phyloP scores from a whole-genome alignment of 2,797 vertebrate genomes.

The Agapornis canus region DNA sequence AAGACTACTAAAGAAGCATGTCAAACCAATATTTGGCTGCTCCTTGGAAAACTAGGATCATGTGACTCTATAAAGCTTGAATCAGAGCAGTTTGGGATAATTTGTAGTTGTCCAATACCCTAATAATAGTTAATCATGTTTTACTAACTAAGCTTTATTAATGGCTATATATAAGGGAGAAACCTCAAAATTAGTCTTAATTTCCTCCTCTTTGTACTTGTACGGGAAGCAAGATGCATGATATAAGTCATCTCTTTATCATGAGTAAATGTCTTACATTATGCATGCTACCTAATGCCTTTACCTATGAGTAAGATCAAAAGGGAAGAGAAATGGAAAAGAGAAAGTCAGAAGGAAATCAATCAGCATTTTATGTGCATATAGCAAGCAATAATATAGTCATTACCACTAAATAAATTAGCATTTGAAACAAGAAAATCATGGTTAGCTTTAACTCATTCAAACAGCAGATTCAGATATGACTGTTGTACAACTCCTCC shows the following conservation, averaged over 20 bases:
- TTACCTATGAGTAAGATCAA: background rate
- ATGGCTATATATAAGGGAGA: background rate
- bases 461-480: background rate
- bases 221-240: background rate
- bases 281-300: background rate
- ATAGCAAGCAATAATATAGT: background rate
- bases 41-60: background rate
- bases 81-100: background rate
- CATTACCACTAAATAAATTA: background rate
- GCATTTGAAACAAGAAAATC: background rate
- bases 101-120: background rate
- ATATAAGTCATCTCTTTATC: background rate
- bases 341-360: background rate
- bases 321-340: background rate
- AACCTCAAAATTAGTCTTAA: background rate
- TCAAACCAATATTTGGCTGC: background rate
- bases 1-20: background rate
- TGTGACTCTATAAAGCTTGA: background rate
- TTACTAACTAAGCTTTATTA: background rate
- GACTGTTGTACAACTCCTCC: background rate
- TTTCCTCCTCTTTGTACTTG: background rate
- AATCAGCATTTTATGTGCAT: background rate
- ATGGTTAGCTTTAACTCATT: background rate
- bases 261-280: background rate
- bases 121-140: background rate